Evolutionary conservation across 2,888 invertebrate genomes (phyloP), one percentile per base, ranked within the genome.

Genomic region (Octonoba sinensis): DNA sequence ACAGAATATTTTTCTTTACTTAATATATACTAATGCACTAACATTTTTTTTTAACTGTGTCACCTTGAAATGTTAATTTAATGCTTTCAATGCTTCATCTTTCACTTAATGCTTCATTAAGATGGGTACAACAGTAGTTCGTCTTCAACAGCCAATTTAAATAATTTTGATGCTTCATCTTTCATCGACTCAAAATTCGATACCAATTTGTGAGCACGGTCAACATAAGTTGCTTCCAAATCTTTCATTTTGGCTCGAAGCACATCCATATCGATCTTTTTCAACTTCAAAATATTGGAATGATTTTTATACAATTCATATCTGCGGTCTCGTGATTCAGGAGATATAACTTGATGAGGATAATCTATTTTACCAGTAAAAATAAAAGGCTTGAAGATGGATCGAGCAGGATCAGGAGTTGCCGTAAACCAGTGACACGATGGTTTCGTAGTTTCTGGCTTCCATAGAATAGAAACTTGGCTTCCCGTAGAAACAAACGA

Each of bases 351-450:
- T 85, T 92, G 90, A 56, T 91, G 90, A 0, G 94, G 94, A 72
- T 93, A 91, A 73, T 89, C 88, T 2, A 91, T 91, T 85, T 91
- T 91, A 1, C 91, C 91, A 20, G 93, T 92, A 85, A 90, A 90
- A 70, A 89, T 86, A 82, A 95, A 95, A 3, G 95, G 95, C 88
- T 95, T 95, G 89, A 93, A 95, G 44, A 93, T 92, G 1, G 94
- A 94, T 84, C 91, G 90, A 72, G 90, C 90, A 1, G 95, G 93
- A 88, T 94, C 93, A 0, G 94, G 93, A 0, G 95, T 95, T 0
- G 92, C 94, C 0, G 95, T 95, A 87, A 95, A 94, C 94, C 94
- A 95, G 88, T 95, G 94, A 65, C 93, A 92, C 85, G 91, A 91
- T 8, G 92, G 91, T 56, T 90, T 90, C 11, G 87, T 84, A 54